These are phyloP conservation scores for Pipistrellus pipistrellus DNA, from an alignment of 2,797 vertebrate species.

Conservation along the genomic window DNA sequence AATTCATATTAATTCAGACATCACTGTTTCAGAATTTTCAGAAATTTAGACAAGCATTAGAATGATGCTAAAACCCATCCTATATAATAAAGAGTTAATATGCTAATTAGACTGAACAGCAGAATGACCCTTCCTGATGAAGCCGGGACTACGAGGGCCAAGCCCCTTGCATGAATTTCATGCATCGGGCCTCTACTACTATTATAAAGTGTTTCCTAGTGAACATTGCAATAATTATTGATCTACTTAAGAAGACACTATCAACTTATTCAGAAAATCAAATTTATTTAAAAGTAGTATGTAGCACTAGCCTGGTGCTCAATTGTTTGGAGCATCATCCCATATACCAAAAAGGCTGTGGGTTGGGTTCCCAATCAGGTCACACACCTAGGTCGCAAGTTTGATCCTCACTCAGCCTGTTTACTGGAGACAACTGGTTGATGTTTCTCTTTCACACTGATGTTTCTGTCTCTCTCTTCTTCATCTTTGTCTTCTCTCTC, in stretches of 20 bases:
- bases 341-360: background rate
- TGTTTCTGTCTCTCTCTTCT: background rate
- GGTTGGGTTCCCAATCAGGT: background rate
- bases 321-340: background rate
- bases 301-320: background rate
- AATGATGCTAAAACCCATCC: background rate
- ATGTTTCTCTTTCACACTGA: background rate
- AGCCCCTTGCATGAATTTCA: too few relatives aligned
- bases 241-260: background rate
- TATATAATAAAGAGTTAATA: too few relatives aligned
- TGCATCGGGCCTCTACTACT: too few relatives aligned
- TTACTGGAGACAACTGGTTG: background rate
- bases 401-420: background rate
- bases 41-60: slow-evolving; percentile 32
- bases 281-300: slow-evolving; percentile 1
- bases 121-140: too few relatives aligned
- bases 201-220: slow-evolving; percentile 31
- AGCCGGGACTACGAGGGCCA: too few relatives aligned
- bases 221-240: background rate
- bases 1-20: slow-evolving; percentile 66
- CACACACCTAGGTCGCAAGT: background rate
- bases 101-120: too few relatives aligned
- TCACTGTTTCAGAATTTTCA: slow-evolving; percentile 41
- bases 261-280: background rate
- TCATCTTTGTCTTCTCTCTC: background rate